Percentiles rank a stretch among this genome's conserved stretches.
Conservation (phyloP, 2,888 invertebrate genomes). For the Ochropacha duplaris region DNA sequence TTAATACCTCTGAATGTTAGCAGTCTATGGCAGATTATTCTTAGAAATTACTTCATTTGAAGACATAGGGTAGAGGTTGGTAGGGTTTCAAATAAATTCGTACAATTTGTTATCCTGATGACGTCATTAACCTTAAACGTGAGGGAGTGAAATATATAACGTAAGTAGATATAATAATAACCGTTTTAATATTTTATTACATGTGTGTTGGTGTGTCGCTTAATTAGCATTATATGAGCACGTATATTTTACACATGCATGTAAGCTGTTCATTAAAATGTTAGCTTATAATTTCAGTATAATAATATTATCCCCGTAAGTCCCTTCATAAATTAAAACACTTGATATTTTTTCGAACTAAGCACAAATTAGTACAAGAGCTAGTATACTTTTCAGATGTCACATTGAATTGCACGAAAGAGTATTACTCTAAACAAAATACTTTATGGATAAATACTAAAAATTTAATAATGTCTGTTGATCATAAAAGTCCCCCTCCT, state of each 20-base stretch:
- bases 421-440: too few relatives aligned
- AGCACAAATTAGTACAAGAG: too few relatives aligned
- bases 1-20: constrained; percentile 15
- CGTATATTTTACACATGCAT: not conserved
- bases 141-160: constrained; percentile 38
- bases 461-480: not conserved
- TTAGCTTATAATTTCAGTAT: not conserved
- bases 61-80: constrained; percentile 63
- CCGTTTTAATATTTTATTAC: not conserved
- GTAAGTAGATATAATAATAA: constrained; percentile 15
- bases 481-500: not conserved
- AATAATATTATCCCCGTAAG: not conserved
- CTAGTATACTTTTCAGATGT: too few relatives aligned
- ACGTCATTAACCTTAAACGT: constrained; percentile 59
- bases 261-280: not conserved
- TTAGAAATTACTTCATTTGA: constrained; percentile 69
- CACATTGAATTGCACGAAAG: too few relatives aligned
- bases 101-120: constrained; percentile 65
- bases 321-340: too few relatives aligned
- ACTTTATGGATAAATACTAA: not conserved
- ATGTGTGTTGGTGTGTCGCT: not conserved
- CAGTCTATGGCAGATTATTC: constrained; percentile 51
- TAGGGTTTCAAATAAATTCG: constrained; percentile 61
- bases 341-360: too few relatives aligned
- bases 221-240: constrained; percentile 1